A percentile compares a stretch with the other conserved stretches of the same genome.
phyloP scores from a whole-genome alignment of 2,797 vertebrate genomes.

The Spea hammondii region DNA sequence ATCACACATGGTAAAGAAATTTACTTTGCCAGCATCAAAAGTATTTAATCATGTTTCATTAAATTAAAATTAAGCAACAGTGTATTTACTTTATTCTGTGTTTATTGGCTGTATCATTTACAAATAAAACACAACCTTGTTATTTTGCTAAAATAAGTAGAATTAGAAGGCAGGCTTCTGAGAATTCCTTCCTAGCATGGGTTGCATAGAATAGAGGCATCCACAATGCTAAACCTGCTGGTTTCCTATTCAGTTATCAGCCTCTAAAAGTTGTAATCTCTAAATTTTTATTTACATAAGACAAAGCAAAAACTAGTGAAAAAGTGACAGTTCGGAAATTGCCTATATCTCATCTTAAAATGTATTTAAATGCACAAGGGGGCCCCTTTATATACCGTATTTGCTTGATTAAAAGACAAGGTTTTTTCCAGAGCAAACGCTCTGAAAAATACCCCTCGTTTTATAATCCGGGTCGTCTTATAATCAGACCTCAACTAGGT shows the following conservation, averaged over 20 bases:
- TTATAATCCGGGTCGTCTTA: too few species aligned
- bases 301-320: too few species aligned
- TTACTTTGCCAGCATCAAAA: conserved; percentile 24
- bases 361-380: too few species aligned
- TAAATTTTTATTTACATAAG: too few species aligned
- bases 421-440: too few species aligned
- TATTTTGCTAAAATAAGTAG: too few species aligned
- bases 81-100: conserved; percentile 15
- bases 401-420: too few species aligned
- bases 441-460: too few species aligned
- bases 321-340: too few species aligned
- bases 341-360: too few species aligned
- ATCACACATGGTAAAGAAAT: conserved; percentile 26
- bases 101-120: not conserved
- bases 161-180: not conserved
- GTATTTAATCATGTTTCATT: conserved; percentile 40
- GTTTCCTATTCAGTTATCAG: not conserved
- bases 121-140: not conserved
- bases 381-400: too few species aligned
- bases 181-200: conserved; percentile 4
- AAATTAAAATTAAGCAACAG: conserved; percentile 2
- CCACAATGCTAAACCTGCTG: not conserved
- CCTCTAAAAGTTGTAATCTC: not conserved
- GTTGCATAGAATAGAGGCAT: not conserved
- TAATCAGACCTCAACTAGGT: too few species aligned